Conservation (phyloP, 2,113 vertebrate species). For the Naja naja region DNA sequence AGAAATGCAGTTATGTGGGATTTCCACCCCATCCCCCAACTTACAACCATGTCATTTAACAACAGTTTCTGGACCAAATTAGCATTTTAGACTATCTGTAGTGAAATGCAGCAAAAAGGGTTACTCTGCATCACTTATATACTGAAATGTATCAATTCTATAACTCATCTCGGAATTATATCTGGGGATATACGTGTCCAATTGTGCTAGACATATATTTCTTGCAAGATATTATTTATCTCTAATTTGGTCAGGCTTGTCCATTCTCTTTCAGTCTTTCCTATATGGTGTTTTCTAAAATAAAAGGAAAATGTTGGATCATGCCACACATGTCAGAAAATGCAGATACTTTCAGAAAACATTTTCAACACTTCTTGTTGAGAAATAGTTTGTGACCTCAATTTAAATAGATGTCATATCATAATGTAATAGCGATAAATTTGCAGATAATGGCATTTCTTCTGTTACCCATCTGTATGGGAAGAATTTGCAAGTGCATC, state of each 20-base stretch:
- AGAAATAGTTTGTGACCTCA: constrained; percentile 40
- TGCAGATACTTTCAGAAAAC: background rate
- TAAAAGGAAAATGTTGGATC: background rate
- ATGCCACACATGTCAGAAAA: background rate
- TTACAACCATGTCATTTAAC: background rate
- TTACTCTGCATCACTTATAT: background rate
- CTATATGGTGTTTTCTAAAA: constrained; percentile 8
- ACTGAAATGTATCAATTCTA: background rate
- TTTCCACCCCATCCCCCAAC: background rate
- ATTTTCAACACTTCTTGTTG: constrained; percentile 5
- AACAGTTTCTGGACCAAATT: background rate
- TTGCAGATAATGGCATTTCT: constrained; percentile 15
- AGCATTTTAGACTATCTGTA: background rate
- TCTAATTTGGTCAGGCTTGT: constrained; percentile 23
- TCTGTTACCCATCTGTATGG: constrained; percentile 16
- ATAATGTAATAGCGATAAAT: background rate
- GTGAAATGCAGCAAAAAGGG: background rate
- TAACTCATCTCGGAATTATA: background rate
- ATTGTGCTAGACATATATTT: background rate
- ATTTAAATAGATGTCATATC: constrained; percentile 30
- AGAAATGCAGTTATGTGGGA: background rate
- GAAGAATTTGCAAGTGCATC: background rate
- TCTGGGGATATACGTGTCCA: background rate
- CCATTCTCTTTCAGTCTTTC: constrained; percentile 32
- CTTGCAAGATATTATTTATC: constrained; percentile 24